Base-by-base conservation (phyloP, 2,888 invertebrate genomes). In the Didymodactylos carnosus region DNA sequence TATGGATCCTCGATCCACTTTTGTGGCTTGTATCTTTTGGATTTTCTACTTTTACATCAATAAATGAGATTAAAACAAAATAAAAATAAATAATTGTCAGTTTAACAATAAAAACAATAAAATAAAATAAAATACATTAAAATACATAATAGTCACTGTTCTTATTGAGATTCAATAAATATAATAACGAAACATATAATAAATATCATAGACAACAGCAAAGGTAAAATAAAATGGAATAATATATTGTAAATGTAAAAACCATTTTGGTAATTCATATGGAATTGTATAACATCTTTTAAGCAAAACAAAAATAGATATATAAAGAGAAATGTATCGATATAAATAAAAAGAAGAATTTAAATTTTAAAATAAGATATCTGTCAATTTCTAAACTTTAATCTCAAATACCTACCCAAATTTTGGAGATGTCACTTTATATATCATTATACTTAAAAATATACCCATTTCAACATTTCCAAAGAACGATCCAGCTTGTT, bases 191-290 rank as follows among this genome's bases (percentile, higher is more conserved):
- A 78, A 72, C 6, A 77, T 78, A 70, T 75, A 77, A 72, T 78
- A 80, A 13, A 81, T 71, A 72, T 80, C 80, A 76, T 80, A 81
- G 14, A 77, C 71, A 10, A 81, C 80, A 19, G 81, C 81, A 75
- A 80, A 80, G 14, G 79, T 78, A 76, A 81, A 82, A 75, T 81
- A 82, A 16, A 81, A 14, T 0, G 81, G 80, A 11, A 82, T 73
- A 10, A 79, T 39, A 62, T 77, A 79, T 69, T 78, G 76, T 10
- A 82, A 72, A 39, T 76, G 76, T 69, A 78, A 76, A 40, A 79
- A 72, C 53, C 78, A 77, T 23, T 73, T 43, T 6, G 80, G 78
- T 70, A 82, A 70, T 10, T 80, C 80, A 11, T 79, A 71, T 0
- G 80, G 79, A 43, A 81, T 78, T 69, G 77, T 75, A 16, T 79